phyloP scores from a whole-genome alignment of 2,797 vertebrate genomes.

The Chelmon rostratus region DNA sequence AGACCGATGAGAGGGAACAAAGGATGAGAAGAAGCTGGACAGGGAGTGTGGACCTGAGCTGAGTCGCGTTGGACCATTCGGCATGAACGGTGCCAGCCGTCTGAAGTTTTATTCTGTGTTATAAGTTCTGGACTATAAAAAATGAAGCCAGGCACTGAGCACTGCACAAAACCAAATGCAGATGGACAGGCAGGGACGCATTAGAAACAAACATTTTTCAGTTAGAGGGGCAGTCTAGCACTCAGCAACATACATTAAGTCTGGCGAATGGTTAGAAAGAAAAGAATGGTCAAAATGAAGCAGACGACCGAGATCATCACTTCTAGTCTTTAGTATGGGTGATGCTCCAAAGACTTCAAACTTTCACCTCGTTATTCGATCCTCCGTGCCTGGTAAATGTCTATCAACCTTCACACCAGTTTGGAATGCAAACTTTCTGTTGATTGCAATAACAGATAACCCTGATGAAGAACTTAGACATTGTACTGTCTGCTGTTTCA shows the following conservation, averaged over 20 bases:
- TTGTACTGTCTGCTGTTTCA: too few species aligned
- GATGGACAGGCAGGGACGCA: constrained; percentile 3
- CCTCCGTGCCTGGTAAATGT: neutral
- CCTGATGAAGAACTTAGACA: too few species aligned
- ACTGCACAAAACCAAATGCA: constrained; percentile 30
- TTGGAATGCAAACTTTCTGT: neutral
- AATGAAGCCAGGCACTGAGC: constrained; percentile 5
- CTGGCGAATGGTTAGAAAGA: neutral
- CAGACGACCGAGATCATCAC: neutral
- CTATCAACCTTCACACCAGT: neutral
- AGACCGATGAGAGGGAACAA: constrained; percentile 21
- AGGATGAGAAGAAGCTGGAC: constrained; percentile 20
- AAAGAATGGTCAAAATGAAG: neutral
- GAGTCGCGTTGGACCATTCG: constrained; percentile 9
- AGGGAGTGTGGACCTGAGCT: constrained; percentile 32
- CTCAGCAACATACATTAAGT: neutral
- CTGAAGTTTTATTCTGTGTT: constrained; percentile 49
- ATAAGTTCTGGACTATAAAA: constrained; percentile 43
- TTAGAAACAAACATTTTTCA: constrained; percentile 1
- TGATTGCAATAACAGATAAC: too few species aligned
- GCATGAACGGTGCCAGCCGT: constrained; percentile 27
- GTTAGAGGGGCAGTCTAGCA: neutral
- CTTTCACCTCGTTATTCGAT: neutral
- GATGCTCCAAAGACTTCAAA: neutral
- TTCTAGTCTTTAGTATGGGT: neutral